Base-by-base conservation (phyloP, 2,888 invertebrate species). In the Hirtodrosophila alboralis region DNA sequence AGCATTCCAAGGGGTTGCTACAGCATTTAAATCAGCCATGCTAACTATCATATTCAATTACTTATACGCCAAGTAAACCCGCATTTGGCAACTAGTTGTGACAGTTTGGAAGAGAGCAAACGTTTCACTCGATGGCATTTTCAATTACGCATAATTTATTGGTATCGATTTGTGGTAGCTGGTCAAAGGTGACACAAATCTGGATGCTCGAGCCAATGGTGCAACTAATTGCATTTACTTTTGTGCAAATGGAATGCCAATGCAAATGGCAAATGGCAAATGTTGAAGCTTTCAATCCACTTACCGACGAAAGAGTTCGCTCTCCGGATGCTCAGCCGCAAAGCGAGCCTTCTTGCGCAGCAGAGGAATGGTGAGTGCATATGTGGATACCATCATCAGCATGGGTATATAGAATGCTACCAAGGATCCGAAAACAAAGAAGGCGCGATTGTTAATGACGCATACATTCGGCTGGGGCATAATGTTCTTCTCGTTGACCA, bases 361-460 rank as follows among this genome's bases (percentile, higher is more conserved):
- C 73, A 98, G 91, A 73, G 96, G 95, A 21, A 98, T 96, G 1
- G 98, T 98, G 59, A 97, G 92, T 0, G 96, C 95, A 88, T 97
- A 98, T 1, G 97, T 96, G 54, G 96, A 94, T 63, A 97, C 95
- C 98, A 98, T 98, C 78, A 96, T 96, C 73, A 97, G 92, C 94
- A 98, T 96, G 4, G 98, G 98, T 72, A 98, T 95, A 92, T 98
- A 97, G 91, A 98, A 98, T 27, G 98, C 96, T 53, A 97, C 95
- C 87, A 97, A 91, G 0, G 97, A 98, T 13, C 98, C 98, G 90
- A 97, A 96, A 47, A 97, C 95, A 92, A 96, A 96, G 91, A 96
- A 96, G 23, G 95, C 92, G 3, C 95, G 92, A 90, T 96, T 96
- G 92, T 96, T 96, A 89, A 96, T 96, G 60, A 95, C 95, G 90